Evolutionary conservation across 2,888 invertebrate genomes (phyloP).

Genomic region (Amphipyra berbera): DNA sequence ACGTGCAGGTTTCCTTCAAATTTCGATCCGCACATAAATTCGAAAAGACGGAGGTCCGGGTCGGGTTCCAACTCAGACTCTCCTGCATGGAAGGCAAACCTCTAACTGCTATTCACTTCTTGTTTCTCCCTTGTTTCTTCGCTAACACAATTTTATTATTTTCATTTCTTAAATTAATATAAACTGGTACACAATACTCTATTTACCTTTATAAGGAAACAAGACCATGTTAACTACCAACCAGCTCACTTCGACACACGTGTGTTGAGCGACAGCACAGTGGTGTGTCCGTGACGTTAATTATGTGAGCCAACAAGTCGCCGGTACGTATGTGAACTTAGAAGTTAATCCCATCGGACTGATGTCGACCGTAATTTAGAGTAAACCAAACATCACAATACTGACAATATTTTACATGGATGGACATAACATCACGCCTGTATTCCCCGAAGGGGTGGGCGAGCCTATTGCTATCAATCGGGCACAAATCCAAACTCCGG

Average conservation of each 20-base stretch:
- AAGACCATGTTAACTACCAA: constrained; percentile 44
- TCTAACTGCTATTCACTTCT: too few species aligned
- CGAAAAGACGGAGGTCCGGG: too few species aligned
- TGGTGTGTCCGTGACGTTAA: constrained; percentile 49
- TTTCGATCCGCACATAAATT: too few species aligned
- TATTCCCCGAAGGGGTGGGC: too few species aligned
- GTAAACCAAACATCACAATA: constrained; percentile 16
- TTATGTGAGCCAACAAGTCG: constrained; percentile 46
- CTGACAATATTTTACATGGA: constrained; percentile 21
- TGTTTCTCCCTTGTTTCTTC: background rate
- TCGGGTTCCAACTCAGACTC: too few species aligned
- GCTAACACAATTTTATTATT: constrained; percentile 44
- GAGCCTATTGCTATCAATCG: too few species aligned
- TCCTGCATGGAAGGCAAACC: too few species aligned
- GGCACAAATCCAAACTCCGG: too few species aligned
- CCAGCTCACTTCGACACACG: constrained; percentile 39
- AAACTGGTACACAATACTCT: constrained; percentile 28
- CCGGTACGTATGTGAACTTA: constrained; percentile 33
- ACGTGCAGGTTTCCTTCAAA: too few species aligned
- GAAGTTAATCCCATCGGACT: constrained; percentile 37
- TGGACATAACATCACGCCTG: too few species aligned
- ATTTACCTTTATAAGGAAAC: constrained; percentile 47
- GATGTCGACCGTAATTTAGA: constrained; percentile 19
- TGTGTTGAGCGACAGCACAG: constrained; percentile 51
- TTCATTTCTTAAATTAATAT: constrained; percentile 29